Conservation (phyloP, 2,113 vertebrate species). For the Rhizomys pruinosus region DNA sequence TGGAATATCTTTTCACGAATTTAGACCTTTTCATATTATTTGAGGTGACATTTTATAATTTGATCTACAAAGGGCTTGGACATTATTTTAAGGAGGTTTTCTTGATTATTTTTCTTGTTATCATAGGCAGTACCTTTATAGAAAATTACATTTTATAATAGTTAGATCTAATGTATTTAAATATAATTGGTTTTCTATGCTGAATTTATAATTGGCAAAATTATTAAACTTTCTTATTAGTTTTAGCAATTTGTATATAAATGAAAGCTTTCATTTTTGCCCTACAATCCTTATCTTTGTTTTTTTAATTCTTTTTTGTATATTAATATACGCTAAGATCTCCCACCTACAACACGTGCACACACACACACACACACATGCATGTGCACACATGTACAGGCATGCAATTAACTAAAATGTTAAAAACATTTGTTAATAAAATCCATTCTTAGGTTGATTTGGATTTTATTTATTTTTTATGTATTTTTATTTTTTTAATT, state of each 20-base stretch:
- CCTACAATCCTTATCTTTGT: neutral
- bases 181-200: constrained; percentile 26
- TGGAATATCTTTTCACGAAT: neutral
- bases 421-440: neutral
- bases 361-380: neutral
- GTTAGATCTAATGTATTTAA: constrained; percentile 40
- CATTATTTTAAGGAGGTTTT: neutral
- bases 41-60: constrained; percentile 21
- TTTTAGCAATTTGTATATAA: constrained; percentile 48
- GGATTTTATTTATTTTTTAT: too few relatives aligned
- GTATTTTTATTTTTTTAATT: too few relatives aligned
- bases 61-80: neutral
- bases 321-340: neutral
- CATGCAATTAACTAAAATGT: neutral
- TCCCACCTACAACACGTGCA: neutral
- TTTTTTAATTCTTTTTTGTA: constrained; percentile 3
- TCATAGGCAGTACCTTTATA: neutral
- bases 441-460: constrained; percentile 15
- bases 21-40: constrained; percentile 38
- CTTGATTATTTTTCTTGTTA: constrained; percentile 50
- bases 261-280: constrained; percentile 14
- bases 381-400: neutral
- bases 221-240: constrained; percentile 29
- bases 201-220: constrained; percentile 42
- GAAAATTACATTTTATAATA: constrained; percentile 37